Base-by-base conservation (phyloP, 2,888 invertebrate species). In the Erynnis tages region DNA sequence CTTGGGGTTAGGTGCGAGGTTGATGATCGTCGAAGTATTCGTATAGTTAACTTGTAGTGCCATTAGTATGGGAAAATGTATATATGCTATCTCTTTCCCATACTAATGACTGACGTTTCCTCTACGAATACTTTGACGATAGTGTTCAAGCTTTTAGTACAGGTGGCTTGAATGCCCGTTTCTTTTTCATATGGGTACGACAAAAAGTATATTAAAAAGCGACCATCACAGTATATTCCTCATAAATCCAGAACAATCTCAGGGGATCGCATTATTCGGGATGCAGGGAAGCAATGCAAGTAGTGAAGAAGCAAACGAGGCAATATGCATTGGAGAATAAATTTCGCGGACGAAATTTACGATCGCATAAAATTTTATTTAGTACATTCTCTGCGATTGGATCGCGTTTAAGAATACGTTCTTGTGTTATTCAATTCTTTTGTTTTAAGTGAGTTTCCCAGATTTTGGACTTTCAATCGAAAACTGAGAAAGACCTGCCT, bases 301-400 rank as follows among this genome's bases (percentile, higher is more conserved):
- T n/a, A 10, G 11, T 13, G 29, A 30, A 32, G 49, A 25, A 34
- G 41, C 32, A 49, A 40, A 49, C 49, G 25, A 7, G 34, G 50
- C 49, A 19, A 32, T 41, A 25, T 41, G 49, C 49, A 38, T 34
- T 34, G 41, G 34, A 41, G 17, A 49, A 43, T 43, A 50, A 50
- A 50, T 50, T 48, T 40, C 49, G 25, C 49, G 41, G 16, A 34
- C 19, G 13, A 43, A 43, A 50, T 50, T 50, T 50, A 50, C 27
- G 41, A 35, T 27, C 41, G 17, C 34, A 50, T 50, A 50, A 50
- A 50, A 43, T 43, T 50, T 50, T 50, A 49, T 50, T 35, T 50
- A 27, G 41, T 43, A 43, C 49, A 41, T 43, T 34, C 41, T 7
- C 19, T 27, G 49, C 25, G 35, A 41, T 43, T 35, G 49, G 27